Evolutionary conservation across 2,888 invertebrate genomes (phyloP), one percentile per base, ranked within the genome.

Genomic region (Poecilus cupreus): DNA sequence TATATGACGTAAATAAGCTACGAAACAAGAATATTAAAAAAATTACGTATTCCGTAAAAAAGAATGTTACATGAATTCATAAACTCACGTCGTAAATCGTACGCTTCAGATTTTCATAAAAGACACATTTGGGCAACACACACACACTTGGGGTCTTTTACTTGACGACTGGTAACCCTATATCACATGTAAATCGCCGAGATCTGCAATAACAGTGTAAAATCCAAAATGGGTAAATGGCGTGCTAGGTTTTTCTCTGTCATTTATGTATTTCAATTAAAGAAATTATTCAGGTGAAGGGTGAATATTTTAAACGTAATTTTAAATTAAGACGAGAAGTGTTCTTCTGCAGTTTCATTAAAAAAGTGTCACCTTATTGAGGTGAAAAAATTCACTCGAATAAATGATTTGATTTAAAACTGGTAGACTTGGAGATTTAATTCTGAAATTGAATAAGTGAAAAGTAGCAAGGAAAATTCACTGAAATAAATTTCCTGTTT

Each of bases 331-430:
- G 10, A 20, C 13, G 51, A 46, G 0, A 18, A 51, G 51, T 51
- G 13, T 51, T 16, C 10, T 18, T 10, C 13, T 51, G 18, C 51
- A 18, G 51, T 51, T 51, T 68, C 68, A 37, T 24, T 68, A 3
- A 1, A 4, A 37, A 68, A 18, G 13, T 32, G 22, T 24, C 64
- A 26, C 24, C 13, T 68, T 37, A 37, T 10, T 68, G 32, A 68
- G 68, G 68, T 68, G 37, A 32, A 68, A 68, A 37, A 37, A 37
- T 18, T 68, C 37, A 37, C 16, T 68, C 37, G 68, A 68, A 68
- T 68, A 68, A 68, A 37, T 68, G 13, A 68, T 68, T 68, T 68
- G 68, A 68, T 68, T 68, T 68, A 68, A 37, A 68, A 68, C 16
- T 68, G 68, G 32, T 68, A 32, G 68, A 68, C 10, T 68, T 68